Evolutionary conservation across 1,140 invertebrate species (phyloP).

Genomic region (Scaptomyza graminum): DNA sequence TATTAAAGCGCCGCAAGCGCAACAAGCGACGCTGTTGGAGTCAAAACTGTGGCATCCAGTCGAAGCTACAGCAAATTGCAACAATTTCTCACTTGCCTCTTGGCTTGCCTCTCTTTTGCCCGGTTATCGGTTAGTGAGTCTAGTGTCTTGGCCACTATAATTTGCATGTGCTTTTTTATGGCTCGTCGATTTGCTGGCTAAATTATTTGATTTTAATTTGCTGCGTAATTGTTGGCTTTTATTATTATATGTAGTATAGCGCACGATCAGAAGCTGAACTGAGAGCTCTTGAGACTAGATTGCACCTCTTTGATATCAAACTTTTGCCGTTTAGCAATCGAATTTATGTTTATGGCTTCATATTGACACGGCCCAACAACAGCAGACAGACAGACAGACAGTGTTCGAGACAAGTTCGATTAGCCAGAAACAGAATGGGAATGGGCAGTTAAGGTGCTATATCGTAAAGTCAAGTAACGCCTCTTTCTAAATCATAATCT

Average conservation of each 20-base stretch:
- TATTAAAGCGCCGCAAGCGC: constrained; percentile 36
- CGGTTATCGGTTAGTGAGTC: constrained; percentile 20
- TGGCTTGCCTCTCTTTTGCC: background rate
- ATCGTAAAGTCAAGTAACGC: background rate
- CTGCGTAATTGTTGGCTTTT: constrained; percentile 73
- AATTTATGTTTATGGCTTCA: constrained; percentile 67
- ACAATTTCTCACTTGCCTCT: constrained; percentile 62
- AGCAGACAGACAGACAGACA: constrained; percentile 1
- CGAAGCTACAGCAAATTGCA: constrained; percentile 57
- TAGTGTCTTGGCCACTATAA: constrained; percentile 68
- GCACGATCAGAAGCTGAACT: constrained; percentile 34
- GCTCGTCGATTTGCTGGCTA: constrained; percentile 70
- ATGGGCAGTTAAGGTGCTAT: background rate
- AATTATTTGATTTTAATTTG: constrained; percentile 83
- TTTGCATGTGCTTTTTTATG: constrained; percentile 83
- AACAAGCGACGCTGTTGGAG: background rate
- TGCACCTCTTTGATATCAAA: constrained; percentile 39
- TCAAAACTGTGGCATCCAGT: background rate
- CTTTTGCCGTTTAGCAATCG: constrained; percentile 52
- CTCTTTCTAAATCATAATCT: background rate
- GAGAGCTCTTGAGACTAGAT: background rate
- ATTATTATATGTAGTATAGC: constrained; percentile 16
- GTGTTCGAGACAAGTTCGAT: background rate
- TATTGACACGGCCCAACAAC: constrained; percentile 52
- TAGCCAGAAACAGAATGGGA: constrained; percentile 43